These are phyloP conservation scores for Anthonomus grandis DNA, from an alignment of 1,140 invertebrate species.

Conservation along the genomic window DNA sequence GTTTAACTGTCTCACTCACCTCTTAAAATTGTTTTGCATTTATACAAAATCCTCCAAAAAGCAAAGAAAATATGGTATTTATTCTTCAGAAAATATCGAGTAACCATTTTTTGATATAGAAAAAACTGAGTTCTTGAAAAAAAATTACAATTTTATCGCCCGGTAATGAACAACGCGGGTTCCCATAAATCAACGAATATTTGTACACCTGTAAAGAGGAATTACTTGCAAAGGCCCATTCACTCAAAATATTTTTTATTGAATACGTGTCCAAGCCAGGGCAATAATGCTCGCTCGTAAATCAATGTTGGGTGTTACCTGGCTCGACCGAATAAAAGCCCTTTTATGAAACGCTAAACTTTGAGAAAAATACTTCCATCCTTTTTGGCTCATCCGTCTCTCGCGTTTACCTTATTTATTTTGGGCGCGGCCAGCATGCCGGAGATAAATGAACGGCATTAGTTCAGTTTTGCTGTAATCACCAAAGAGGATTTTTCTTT, in stretches of 20 bases:
- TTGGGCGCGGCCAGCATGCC: no score
- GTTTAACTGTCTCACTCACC: no score
- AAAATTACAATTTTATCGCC: no score
- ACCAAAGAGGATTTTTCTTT: no score
- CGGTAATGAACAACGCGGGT: no score
- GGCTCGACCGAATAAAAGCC: conserved; percentile 16
- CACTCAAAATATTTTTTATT: conserved; percentile 20
- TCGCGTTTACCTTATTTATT: neutral
- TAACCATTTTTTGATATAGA: no score
- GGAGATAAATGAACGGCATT: conserved; percentile 5
- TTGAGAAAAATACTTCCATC: conserved; percentile 20
- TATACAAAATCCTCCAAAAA: no score
- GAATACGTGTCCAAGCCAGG: conserved; percentile 17
- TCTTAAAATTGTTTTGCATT: no score
- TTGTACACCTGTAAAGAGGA: conserved; percentile 18
- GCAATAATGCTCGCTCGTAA: conserved; percentile 21
- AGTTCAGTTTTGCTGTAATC: neutral
- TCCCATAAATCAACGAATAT: conserved; percentile 14
- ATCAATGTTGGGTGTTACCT: conserved; percentile 17
- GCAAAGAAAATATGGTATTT: no score
- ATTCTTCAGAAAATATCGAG: no score
- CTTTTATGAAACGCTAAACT: conserved; percentile 22
- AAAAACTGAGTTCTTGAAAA: no score
- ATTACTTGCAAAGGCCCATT: conserved; percentile 18
- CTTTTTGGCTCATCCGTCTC: conserved; percentile 8